These are phyloP conservation scores for Diarsia rubi DNA, from an alignment of 2,888 invertebrate species.

Conservation along the genomic window DNA sequence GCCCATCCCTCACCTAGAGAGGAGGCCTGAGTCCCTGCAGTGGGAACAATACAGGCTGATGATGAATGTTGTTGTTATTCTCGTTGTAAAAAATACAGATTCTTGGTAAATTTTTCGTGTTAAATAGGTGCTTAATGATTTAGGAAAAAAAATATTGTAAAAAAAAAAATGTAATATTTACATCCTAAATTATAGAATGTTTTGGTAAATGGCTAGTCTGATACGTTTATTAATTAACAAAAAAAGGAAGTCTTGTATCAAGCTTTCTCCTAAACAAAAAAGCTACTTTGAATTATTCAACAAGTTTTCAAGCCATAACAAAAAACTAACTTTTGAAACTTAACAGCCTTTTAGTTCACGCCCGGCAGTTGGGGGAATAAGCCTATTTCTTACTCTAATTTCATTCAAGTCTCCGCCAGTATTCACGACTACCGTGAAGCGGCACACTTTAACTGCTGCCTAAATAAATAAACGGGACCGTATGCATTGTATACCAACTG, in stretches of 20 bases:
- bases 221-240: not conserved
- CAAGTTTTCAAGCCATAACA: not conserved
- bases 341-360: constrained; percentile 31
- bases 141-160: not conserved
- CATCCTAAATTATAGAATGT: not conserved
- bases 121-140: too few relatives aligned
- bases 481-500: constrained; percentile 32
- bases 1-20: too few relatives aligned
- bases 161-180: not conserved
- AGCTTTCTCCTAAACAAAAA: not conserved
- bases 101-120: too few relatives aligned
- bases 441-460: constrained; percentile 63
- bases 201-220: not conserved
- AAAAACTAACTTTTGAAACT: constrained; percentile 40
- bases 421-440: constrained; percentile 63
- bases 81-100: not conserved
- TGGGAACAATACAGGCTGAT: too few relatives aligned
- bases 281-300: not conserved
- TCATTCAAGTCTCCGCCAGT: constrained; percentile 70
- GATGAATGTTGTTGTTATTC: not conserved
- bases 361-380: constrained; percentile 62
- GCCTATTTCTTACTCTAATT: constrained; percentile 76
- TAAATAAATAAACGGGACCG: constrained; percentile 67
- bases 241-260: not conserved
- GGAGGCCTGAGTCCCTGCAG: too few relatives aligned